Evolutionary conservation across 1,140 invertebrate species (phyloP).

Genomic region (Teleopsis dalmanni): DNA sequence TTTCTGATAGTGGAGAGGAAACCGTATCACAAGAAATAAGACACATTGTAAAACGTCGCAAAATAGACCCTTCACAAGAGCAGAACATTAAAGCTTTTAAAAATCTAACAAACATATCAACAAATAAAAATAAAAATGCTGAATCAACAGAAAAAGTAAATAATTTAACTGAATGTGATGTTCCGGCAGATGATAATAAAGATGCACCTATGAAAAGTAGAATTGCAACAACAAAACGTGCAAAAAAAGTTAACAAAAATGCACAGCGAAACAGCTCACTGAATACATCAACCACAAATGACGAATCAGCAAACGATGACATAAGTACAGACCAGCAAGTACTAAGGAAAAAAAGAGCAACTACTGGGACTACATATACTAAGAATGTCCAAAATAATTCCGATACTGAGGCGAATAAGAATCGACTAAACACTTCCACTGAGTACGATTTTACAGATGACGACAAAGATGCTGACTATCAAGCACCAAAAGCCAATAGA

Average conservation of each 20-base stretch:
- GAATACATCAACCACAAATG: not conserved
- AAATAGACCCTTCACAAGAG: slow-evolving; percentile 14
- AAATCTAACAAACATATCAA: not conserved
- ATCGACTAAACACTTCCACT: not conserved
- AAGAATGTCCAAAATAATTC: not conserved
- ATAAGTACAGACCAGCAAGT: not conserved
- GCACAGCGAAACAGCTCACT: too few species aligned
- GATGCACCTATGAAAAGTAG: slow-evolving; percentile 24
- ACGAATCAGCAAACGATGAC: not conserved
- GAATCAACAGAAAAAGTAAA: not conserved
- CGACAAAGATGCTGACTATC: slow-evolving; percentile 5
- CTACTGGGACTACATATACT: not conserved
- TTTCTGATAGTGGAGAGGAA: slow-evolving; percentile 37
- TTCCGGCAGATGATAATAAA: slow-evolving; percentile 25
- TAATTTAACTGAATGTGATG: slow-evolving; percentile 12
- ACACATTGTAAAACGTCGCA: slow-evolving; percentile 31
- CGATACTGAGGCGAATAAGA: not conserved
- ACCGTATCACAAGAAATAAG: slow-evolving; percentile 23
- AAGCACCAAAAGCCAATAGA: slow-evolving; percentile 7
- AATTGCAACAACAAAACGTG: too few species aligned
- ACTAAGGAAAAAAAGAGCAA: not conserved
- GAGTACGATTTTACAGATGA: not conserved
- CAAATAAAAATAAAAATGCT: not conserved
- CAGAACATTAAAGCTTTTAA: slow-evolving; percentile 1
- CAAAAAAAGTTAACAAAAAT: too few species aligned